Evolutionary conservation across 2,797 vertebrate genomes (phyloP), one percentile per base, ranked within the genome.

Genomic region (Sparidentex hasta): DNA sequence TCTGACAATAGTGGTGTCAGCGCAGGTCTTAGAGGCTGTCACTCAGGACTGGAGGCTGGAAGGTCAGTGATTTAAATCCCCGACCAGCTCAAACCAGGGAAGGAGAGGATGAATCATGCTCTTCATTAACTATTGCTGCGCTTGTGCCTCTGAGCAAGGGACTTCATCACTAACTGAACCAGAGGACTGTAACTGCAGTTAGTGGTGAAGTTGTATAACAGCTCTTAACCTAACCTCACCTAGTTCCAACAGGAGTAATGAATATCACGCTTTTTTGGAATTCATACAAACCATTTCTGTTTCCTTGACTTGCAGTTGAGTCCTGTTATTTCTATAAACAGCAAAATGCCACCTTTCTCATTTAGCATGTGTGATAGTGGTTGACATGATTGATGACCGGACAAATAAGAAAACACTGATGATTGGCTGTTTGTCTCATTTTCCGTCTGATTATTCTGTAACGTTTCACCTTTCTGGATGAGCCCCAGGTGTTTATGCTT

Each of bases 1-100:
- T 43, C 74, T 63, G 81, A 92, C 80, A 81, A 85, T 72, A 69
- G 82, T 18, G 51, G 50, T 81, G 84, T 90, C 82, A 83, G 70
- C 83, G 46, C 46, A 46, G 76, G 20, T 64, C 74, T 86, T 51
- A 44, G 52, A 82, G 8, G 64, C 80, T 55, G 77, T 69, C 90
- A 82, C 67, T 87, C 86, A 87, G 57, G 27, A 47, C 77, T 8
- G 65, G 63, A 57, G 56, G 11, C 69, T 77, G 65, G 72, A 78
- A 69, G 81, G 78, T 81, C 71, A 75, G 57, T 57, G 4, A 11
- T 72, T 84, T 57, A 74, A 77, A 84, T 71, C 77, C 71, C 38
- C 17, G 56, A 80, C 57, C 71, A 41, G 76, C 62, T 80, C 48
- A 41, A 5, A 59, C 12, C 69, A 47, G 41, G 11, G 48, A 66